Evolutionary conservation across 2,888 invertebrate genomes (phyloP), one percentile per base, ranked within the genome.

Genomic region (Erpobdella octoculata): DNA sequence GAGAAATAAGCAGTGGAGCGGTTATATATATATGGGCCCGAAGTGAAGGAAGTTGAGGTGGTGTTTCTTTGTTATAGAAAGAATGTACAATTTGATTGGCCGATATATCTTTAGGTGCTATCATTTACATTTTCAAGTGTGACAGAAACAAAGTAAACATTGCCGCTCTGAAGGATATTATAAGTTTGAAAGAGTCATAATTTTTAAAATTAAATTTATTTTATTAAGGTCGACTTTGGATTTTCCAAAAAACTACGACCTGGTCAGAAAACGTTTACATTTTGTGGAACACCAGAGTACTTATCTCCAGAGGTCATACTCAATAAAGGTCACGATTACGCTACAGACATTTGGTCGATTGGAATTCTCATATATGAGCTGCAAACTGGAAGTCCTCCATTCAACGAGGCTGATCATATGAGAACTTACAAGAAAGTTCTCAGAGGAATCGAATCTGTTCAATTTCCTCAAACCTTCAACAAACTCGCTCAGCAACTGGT

Each of bases 301-400:
- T 96, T 97, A 8, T 96, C 98, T 12, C 98, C 98, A 0, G 98
- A 98, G 86, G 93, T 98, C 73, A 96, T 98, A 79, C 87, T 98
- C 79, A 97, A 98, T 85, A 89, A 93, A 80, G 96, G 97, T 69
- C 97, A 98, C 83, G 97, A 98, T 83, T 80, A 83, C 71, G 83
- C 85, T 79, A 96, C 96, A 0, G 98, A 98, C 84, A 95, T 94
- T 83, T 98, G 98, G 98, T 95, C 96, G 0, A 87, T 98, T 76
- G 98, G 98, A 76, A 96, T 98, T 73, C 88, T 98, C 67, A 96
- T 97, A 93, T 98, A 92, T 83, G 98, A 98, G 85, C 86, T 98
- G 53, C 86, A 98, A 28, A 97, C 96, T 70, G 98, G 88, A 83
- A 86, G 86, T 71, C 93, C 97, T 66, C 92, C 97, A 33, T 92